Base-by-base conservation (phyloP, 2,797 vertebrate genomes). In the Cossypha dichroa region DNA sequence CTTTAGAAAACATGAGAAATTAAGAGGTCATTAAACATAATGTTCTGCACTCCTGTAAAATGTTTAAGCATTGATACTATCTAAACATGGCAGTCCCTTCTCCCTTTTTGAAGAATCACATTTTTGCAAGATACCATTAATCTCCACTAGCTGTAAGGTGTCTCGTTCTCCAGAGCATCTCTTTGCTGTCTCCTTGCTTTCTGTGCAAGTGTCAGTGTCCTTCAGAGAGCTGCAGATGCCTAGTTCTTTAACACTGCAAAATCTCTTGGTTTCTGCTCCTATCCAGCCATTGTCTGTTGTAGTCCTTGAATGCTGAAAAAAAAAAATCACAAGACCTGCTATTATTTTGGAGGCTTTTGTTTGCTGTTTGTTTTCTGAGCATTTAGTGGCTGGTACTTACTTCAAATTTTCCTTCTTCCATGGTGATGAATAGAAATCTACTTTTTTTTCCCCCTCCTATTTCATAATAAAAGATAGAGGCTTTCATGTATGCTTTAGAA, bases 311-410 rank as follows among this genome's bases (percentile, higher is more conserved):
- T 85, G 43, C 28, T 82, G 55, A 38, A 90, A 84, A 88, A 84
- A 84, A 74, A 81, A 75, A 69, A 45, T 92, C 94, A 92, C 68
- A 85, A 94, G 92, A 87, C 60, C 22, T 38, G 59, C 80, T 91
- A n/a, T 87, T 93, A 75, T 90, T 97, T 91, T 54, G 48, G 26
- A 79, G 43, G 25, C 81, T 87, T 94, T 94, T 95, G 67, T 88
- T 92, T 80, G 46, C 67, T 79, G 56, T 87, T 92, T 89, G 34
- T 43, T 85, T 92, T 93, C 80, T 82, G 77, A 85, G 52, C 81
- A 46, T 46, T 91, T 92, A 79, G 81, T 62, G 78, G 34, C 78
- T 93, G 92, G 84, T 87, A 78, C 84, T 91, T 90, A 41, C 11
- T 94, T 94, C 31, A 55, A 73, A 41, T 88, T 88, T 86, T 86